phyloP scores from a whole-genome alignment of 2,888 invertebrate genomes.

The Cataglyphis rosenhaueri region DNA sequence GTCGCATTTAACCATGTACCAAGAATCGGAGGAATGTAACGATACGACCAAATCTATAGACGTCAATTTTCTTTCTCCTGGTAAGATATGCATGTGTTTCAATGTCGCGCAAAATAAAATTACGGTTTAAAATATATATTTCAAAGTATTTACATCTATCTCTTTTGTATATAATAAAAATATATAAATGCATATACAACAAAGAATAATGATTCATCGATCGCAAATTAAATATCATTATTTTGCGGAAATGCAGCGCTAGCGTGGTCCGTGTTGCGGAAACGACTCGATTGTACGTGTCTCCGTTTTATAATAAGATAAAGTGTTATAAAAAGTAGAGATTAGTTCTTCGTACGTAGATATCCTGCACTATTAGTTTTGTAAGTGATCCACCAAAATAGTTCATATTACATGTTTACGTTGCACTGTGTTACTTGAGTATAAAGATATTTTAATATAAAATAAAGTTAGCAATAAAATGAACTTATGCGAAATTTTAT shows the following conservation, averaged over 20 bases:
- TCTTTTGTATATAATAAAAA: not conserved
- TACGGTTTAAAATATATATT: not conserved
- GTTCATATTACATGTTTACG: conserved; percentile 51
- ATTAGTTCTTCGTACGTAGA: conserved; percentile 75
- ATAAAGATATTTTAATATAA: conserved; percentile 4
- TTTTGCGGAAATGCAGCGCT: conserved; percentile 89
- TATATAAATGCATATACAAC: not conserved
- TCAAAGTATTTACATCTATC: not conserved
- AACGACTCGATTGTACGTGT: conserved; percentile 95
- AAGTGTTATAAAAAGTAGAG: conserved; percentile 71
- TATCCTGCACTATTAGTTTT: conserved; percentile 73
- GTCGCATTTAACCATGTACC: conserved; percentile 96
- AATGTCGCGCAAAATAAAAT: not conserved
- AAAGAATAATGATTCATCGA: conserved; percentile 23
- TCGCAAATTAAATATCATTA: conserved; percentile 31
- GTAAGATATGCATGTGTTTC: conserved; percentile 83
- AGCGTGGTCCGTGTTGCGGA: conserved; percentile 97
- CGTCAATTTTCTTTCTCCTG: conserved; percentile 88
- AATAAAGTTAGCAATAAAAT: not conserved
- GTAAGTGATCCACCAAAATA: conserved; percentile 68
- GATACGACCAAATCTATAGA: conserved; percentile 87
- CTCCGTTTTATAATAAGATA: conserved; percentile 63
- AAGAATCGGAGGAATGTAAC: conserved; percentile 92
- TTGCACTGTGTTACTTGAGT: conserved; percentile 26
- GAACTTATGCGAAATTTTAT: not conserved